These are phyloP conservation scores for Trichacis sp. DNA, from an alignment of 2,888 invertebrate species.

Conservation along the genomic window DNA sequence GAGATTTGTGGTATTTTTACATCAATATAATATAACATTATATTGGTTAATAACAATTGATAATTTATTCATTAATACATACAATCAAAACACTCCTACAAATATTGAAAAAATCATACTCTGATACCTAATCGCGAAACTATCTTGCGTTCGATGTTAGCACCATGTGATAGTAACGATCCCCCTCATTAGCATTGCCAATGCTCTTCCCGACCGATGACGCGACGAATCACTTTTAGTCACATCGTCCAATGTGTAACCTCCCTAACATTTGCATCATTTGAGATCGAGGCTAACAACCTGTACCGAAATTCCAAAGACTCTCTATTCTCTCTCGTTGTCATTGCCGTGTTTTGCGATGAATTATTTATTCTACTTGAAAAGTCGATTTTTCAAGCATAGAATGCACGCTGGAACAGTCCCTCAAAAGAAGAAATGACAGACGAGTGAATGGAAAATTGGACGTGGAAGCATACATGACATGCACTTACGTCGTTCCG, in stretches of 20 bases:
- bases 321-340: constrained; percentile 14
- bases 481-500: background rate
- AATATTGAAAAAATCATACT: too few relatives aligned
- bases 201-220: constrained; percentile 66
- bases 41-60: too few relatives aligned
- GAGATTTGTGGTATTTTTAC: too few relatives aligned
- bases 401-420: constrained; percentile 22
- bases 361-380: constrained; percentile 28
- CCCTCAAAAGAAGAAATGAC: background rate
- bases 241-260: constrained; percentile 33
- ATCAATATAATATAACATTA: too few relatives aligned
- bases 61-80: too few relatives aligned
- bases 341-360: constrained; percentile 27
- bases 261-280: constrained; percentile 30
- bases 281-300: constrained; percentile 38
- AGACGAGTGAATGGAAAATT: background rate
- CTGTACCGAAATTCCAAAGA: constrained; percentile 31
- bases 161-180: constrained; percentile 63
- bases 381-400: constrained; percentile 27
- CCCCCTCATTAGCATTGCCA: constrained; percentile 66
- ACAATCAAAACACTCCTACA: too few relatives aligned
- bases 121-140: too few relatives aligned
- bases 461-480: background rate
- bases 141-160: constrained; percentile 26
- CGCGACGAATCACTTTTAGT: constrained; percentile 55